Evolutionary conservation across 2,797 vertebrate species (phyloP), one percentile per base, ranked within the genome.

Genomic region (Leuciscus waleckii): DNA sequence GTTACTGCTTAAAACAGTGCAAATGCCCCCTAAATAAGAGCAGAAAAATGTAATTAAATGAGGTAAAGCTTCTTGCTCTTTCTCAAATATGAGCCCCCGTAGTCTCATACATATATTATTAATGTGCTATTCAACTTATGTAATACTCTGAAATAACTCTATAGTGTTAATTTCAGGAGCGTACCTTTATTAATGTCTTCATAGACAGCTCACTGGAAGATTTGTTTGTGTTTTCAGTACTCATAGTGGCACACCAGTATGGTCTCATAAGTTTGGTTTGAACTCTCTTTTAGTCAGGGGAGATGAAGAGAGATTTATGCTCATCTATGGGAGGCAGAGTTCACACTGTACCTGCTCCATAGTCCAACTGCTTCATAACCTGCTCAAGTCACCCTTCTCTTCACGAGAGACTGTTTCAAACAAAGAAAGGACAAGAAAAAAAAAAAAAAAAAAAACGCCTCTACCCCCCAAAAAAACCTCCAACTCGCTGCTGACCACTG

Each of bases 311-410:
- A 67, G 16, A 67, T 67, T 8, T 0, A 5, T 76, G 23, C 23
- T 68, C 29, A 37, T 87, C 71, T 74, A 14, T 79, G 14, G 49
- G 8, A 86, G 63, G 29, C 29, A 84, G 49, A 88, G 84, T 85
- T 86, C 71, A 84, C 74, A 75, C 76, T 69, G 71, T 51, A 83
- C 49, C 87, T 87, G 65, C 58, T 88, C 82, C 1, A 16, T n/a
- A 46, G 67, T 85, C 61, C 71, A 78, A 70, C 89, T 84, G 78
- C 68, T 88, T 79, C 78, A 76, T n/a, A 70, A 87, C 85, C 83
- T 81, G 67, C 67, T 82, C 69, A 74, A 76, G 79, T 88, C 82
- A 65, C 68, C 54, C 77, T 81, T 86, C 70, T 82, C 67, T 9
- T 79, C n/a, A n/a, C 39, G 41, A 43, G 56, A 84, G 77, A 73